Base-by-base conservation (phyloP, 2,113 vertebrate species). In the Xiphias gladius region DNA sequence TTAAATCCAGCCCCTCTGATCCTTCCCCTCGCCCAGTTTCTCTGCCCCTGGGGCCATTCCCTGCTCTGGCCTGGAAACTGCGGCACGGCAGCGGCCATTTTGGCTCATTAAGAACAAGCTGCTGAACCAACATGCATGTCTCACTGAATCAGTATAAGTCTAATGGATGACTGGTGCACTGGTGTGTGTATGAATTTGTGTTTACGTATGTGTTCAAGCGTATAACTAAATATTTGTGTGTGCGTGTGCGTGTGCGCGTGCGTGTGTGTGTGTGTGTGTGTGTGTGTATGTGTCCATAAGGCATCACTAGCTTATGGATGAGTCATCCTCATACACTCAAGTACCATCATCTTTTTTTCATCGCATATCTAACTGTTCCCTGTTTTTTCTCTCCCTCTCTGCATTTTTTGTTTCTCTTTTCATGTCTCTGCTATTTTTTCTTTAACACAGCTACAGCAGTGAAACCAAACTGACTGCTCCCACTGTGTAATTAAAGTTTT, bases 1-100 rank as follows among this genome's bases (percentile, higher is more conserved):
- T 94, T 93, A 93, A 93, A 93, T 88, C 83, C 90, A 90, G 89
- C 89, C 90, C 90, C 82, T 91, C 89, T 86, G 89, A 94, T 93
- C 87, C 91, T 73, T 90, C 66, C 86, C 79, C 87, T 94, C 90
- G 83, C 92, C 91, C 91, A 92, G 89, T 93, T 94, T 93, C 88
- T 88, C 81, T 81, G 92, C 90, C 91, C 90, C 88, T 80, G 73
- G 92, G 91, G 90, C 90, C 64, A 2, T 79, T 90, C 80, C 59
- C 81, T 86, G 86, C 79, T 73, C 89, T 92, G 92, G 89, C 91
- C 92, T 94, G 90, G 87, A 94, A 93, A 94, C 88, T 80, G 88
- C 61, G 67, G 79, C 46, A 66, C 67, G 75, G 87, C 58, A 63
- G 89, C 87, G 55, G 88, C 92, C 93, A 93, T 94, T 93, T 93